Evolutionary conservation across 2,113 vertebrate species (phyloP).

Genomic region (Platycercus adscitus): DNA sequence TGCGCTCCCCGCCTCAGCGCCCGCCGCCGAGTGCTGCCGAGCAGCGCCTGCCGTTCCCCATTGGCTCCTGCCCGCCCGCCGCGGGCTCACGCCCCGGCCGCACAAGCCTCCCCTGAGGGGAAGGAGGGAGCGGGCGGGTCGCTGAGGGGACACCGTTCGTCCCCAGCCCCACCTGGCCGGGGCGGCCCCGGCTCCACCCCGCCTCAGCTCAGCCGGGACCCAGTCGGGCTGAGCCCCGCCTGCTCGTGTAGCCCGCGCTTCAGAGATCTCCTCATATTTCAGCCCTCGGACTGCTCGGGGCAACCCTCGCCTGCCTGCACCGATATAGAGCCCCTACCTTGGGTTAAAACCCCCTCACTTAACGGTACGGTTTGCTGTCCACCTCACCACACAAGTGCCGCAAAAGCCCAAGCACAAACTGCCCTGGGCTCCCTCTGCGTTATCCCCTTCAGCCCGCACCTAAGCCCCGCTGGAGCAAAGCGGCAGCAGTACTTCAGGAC

Average conservation of each 20-base stretch:
- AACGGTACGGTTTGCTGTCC: accelerated
- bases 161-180: not conserved
- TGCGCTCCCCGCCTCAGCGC: not conserved
- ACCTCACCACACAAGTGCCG: not conserved
- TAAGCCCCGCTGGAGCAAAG: accelerated
- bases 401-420: not conserved
- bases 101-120: not conserved
- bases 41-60: not conserved
- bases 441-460: not conserved
- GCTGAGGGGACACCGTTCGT: accelerated
- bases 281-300: not conserved
- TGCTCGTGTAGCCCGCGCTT: not conserved
- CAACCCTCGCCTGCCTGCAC: accelerated
- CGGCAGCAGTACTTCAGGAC: not conserved
- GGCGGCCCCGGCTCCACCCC: not conserved
- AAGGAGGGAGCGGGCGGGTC: not conserved
- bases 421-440: not conserved
- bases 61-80: not conserved
- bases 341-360: not conserved
- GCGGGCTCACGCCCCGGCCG: not conserved
- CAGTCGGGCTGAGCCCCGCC: not conserved
- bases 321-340: accelerated
- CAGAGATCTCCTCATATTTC: accelerated
- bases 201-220: not conserved
- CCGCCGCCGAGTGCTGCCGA: not conserved